Evolutionary conservation across 2,113 vertebrate genomes (phyloP).

Genomic region (Phrynosoma platyrhinos): DNA sequence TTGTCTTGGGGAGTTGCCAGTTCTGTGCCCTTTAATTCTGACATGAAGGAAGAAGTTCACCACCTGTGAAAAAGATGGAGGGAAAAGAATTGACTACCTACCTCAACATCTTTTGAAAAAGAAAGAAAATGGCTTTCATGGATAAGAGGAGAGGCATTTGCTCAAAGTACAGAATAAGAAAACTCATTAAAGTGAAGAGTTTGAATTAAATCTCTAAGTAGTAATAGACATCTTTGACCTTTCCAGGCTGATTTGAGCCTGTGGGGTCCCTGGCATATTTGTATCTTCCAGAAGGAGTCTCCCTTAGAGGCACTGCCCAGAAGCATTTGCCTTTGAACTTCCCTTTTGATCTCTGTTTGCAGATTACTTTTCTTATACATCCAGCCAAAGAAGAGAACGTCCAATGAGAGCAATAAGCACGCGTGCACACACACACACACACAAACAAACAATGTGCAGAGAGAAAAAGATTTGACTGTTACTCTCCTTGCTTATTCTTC

Average conservation of each 20-base stretch:
- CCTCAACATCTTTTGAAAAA: conserved; percentile 44
- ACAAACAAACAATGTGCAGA: too few species aligned
- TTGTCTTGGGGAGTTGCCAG: background rate
- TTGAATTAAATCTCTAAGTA: conserved; percentile 46
- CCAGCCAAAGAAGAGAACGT: conserved; percentile 77
- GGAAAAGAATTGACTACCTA: conserved; percentile 53
- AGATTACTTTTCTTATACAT: conserved; percentile 74
- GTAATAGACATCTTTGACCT: conserved; percentile 59
- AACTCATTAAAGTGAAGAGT: conserved; percentile 54
- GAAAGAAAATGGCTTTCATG: conserved; percentile 53
- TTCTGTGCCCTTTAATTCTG: conserved; percentile 6
- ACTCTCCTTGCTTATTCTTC: too few species aligned
- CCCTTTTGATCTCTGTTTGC: conserved; percentile 75
- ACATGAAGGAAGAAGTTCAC: background rate
- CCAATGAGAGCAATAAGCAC: background rate
- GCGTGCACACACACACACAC: too few species aligned
- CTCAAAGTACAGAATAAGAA: conserved; percentile 53
- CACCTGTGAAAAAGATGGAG: conserved; percentile 31
- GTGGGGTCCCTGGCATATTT: conserved; percentile 79
- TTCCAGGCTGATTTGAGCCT: conserved; percentile 70
- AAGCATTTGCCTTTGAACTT: conserved; percentile 79
- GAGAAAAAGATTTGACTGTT: too few species aligned
- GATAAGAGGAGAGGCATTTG: conserved; percentile 50
- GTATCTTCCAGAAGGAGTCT: conserved; percentile 73
- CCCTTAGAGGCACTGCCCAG: conserved; percentile 79